Conservation (phyloP, 2,797 vertebrate species). For the Rhadinocentrus ornatus region DNA sequence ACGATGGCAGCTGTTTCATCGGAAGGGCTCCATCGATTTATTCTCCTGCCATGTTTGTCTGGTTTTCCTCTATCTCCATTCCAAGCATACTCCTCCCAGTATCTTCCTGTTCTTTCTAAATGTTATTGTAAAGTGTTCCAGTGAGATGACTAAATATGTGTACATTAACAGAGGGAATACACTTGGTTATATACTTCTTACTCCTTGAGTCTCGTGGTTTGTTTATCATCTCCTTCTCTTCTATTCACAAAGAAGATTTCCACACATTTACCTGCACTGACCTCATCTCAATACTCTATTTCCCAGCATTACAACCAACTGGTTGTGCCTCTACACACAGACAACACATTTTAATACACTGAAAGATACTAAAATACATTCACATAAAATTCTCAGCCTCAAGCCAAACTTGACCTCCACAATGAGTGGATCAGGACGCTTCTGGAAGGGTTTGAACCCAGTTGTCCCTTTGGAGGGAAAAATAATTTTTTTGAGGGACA, state of each 20-base stretch:
- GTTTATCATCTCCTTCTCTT: conserved; percentile 38
- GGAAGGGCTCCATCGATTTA: conserved; percentile 47
- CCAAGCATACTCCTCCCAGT: conserved; percentile 76
- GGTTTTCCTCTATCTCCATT: conserved; percentile 66
- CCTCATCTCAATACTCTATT: background rate
- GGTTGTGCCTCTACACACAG: background rate
- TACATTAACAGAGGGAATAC: conserved; percentile 91
- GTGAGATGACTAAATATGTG: conserved; percentile 90
- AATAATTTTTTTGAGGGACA: background rate
- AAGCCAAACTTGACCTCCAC: background rate
- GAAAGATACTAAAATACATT: background rate
- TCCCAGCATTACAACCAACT: background rate
- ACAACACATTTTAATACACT: background rate
- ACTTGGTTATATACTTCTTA: conserved; percentile 92
- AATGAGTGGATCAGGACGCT: background rate
- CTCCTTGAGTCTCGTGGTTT: conserved; percentile 72
- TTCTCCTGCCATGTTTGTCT: conserved; percentile 55
- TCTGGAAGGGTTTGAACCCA: background rate
- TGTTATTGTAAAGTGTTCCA: conserved; percentile 91
- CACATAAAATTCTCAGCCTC: background rate
- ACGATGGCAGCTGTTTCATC: conserved; percentile 48
- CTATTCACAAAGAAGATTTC: background rate
- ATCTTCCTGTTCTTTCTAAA: conserved; percentile 89
- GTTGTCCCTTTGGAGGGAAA: background rate
- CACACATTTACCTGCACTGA: background rate